A percentile compares a stretch with the other conserved stretches of the same genome.
phyloP scores from a whole-genome alignment of 2,888 invertebrate genomes.

The Agrochola circellaris region DNA sequence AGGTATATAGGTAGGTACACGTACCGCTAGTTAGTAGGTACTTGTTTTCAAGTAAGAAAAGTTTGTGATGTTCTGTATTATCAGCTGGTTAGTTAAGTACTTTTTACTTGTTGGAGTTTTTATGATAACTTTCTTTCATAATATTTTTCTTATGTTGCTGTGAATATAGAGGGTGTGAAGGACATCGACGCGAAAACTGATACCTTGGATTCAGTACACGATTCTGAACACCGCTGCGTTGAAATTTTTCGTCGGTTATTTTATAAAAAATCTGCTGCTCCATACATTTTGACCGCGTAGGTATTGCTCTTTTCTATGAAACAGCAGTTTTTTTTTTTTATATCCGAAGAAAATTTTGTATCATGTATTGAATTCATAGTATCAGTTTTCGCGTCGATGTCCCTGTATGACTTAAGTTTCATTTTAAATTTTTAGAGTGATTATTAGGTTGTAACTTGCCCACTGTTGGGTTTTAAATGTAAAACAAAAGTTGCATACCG shows the following conservation, averaged over 20 bases:
- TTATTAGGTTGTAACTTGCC: not conserved
- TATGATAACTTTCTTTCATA: slow-evolving; percentile 6
- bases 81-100: slow-evolving; percentile 23
- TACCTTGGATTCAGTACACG: too few species aligned
- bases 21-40: slow-evolving; percentile 24
- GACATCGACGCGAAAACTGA: too few species aligned
- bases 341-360: too few species aligned
- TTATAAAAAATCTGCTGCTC: too few species aligned
- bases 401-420: not conserved
- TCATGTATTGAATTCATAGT: too few species aligned
- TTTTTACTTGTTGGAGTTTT: slow-evolving; percentile 36
- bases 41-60: slow-evolving; percentile 35
- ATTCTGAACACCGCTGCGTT: too few species aligned
- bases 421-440: not conserved
- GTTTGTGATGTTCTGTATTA: slow-evolving; percentile 36
- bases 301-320: too few species aligned
- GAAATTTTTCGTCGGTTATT: too few species aligned
- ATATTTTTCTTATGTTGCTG: slow-evolving; percentile 5
- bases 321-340: too few species aligned
- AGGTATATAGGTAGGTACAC: slow-evolving; percentile 27
- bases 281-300: too few species aligned
- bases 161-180: not conserved
- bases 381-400: too few species aligned
- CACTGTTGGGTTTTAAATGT: not conserved
- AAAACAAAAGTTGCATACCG: not conserved